Percentiles rank a stretch among this genome's conserved stretches.
Conservation (phyloP, 2,113 vertebrate species). For the Gymnobelideus leadbeateri region DNA sequence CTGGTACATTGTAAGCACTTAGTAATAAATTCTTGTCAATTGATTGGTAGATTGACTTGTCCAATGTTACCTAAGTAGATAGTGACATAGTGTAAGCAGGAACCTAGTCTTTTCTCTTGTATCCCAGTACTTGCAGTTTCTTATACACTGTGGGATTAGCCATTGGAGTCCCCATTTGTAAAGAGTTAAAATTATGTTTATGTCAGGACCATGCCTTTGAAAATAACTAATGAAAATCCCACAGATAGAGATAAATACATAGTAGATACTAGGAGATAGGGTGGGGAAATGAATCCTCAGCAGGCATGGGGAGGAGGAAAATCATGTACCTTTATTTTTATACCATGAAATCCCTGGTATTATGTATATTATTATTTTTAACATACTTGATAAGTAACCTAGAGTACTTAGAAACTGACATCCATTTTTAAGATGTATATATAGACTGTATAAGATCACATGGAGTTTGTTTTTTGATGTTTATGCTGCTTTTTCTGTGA, state of each 20-base stretch:
- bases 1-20: neutral
- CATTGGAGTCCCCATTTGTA: slow-evolving; percentile 40
- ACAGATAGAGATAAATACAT: neutral
- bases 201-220: slow-evolving; percentile 33
- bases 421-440: slow-evolving; percentile 59
- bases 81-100: neutral
- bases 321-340: slow-evolving; percentile 69
- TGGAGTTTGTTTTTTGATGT: slow-evolving; percentile 32
- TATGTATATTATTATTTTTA: slow-evolving; percentile 53
- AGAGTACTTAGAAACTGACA: slow-evolving; percentile 28
- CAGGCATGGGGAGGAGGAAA: slow-evolving; percentile 28
- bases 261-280: neutral
- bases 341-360: slow-evolving; percentile 45
- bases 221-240: slow-evolving; percentile 11
- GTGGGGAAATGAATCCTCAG: slow-evolving; percentile 13
- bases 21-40: neutral
- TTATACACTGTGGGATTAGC: neutral
- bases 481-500: slow-evolving; percentile 34
- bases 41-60: neutral
- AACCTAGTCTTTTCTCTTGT: neutral
- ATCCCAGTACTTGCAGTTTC: neutral
- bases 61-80: neutral
- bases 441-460: neutral
- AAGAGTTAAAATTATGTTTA: slow-evolving; percentile 18
- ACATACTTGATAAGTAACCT: slow-evolving; percentile 26